Percentiles rank a stretch among this genome's conserved stretches.
Conservation (phyloP, 2,113 vertebrate species). For the Calidris pygmaea region DNA sequence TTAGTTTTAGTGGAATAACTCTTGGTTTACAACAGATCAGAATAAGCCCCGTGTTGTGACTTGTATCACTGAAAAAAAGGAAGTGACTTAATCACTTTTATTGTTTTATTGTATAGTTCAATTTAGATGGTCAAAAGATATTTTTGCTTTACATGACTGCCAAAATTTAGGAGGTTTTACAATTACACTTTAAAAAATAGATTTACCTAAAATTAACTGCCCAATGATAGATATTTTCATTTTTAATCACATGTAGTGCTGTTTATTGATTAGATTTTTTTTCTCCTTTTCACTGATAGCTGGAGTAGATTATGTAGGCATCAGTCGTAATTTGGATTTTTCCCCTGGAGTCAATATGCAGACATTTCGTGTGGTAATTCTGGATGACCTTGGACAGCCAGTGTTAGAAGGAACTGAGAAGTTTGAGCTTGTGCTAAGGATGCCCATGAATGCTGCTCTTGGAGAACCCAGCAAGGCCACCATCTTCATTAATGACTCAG, state of each 20-base stretch:
- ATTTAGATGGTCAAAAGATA: neutral
- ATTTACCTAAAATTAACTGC: neutral
- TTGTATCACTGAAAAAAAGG: neutral
- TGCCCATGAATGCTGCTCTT: slow-evolving; percentile 89
- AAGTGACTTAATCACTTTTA: neutral
- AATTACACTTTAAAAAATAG: neutral
- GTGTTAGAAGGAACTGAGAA: slow-evolving; percentile 89
- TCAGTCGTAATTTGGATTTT: slow-evolving; percentile 91
- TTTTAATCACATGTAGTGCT: neutral
- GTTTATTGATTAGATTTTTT: neutral
- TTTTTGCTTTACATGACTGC: neutral
- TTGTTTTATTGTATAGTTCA: neutral
- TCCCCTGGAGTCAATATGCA: slow-evolving; percentile 90
- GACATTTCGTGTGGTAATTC: slow-evolving; percentile 81
- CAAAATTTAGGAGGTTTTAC: neutral
- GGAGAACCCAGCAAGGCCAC: slow-evolving; percentile 86
- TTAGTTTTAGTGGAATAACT: neutral
- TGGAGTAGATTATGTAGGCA: slow-evolving; percentile 92
- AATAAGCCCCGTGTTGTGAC: neutral
- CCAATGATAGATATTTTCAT: neutral
- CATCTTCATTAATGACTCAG: slow-evolving; percentile 87
- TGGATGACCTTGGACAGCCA: slow-evolving; percentile 92
- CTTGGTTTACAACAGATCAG: neutral
- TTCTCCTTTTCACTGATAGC: slow-evolving; percentile 72
- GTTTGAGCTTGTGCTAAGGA: slow-evolving; percentile 89